A percentile compares a stretch with the other conserved stretches of the same genome.
Conservation (phyloP, 2,113 vertebrate genomes). For the Lagopus leucura region DNA sequence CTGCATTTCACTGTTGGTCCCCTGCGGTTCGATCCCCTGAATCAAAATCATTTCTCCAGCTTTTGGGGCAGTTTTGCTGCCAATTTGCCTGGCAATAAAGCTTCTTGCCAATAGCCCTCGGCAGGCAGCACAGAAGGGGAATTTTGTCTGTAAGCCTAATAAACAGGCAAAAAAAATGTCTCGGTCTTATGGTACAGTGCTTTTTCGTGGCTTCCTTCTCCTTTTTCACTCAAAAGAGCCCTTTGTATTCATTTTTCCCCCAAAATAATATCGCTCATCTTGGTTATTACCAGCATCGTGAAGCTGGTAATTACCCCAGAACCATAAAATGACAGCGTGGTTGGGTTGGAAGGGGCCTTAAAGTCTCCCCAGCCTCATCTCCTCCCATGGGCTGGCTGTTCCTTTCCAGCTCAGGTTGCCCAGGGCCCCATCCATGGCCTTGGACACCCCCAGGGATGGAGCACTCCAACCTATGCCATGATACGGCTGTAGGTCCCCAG, state of each 20-base stretch:
- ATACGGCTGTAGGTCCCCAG: fast-evolving
- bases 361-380: too few species aligned
- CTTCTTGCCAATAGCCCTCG: neutral
- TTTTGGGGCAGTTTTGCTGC: neutral
- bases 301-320: neutral
- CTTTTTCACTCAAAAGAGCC: neutral
- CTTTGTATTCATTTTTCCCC: neutral
- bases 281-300: neutral
- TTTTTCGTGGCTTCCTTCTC: neutral
- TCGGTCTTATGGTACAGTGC: neutral
- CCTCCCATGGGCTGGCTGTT: too few species aligned
- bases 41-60: neutral
- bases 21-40: neutral
- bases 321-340: neutral
- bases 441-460: too few species aligned
- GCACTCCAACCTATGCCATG: neutral
- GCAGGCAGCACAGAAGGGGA: neutral
- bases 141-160: neutral
- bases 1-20: neutral
- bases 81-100: neutral
- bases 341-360: too few species aligned
- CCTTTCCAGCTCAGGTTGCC: too few species aligned
- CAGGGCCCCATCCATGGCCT: too few species aligned
- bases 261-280: neutral
- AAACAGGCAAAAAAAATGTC: neutral